Base-by-base conservation (phyloP, 2,888 invertebrate species). In the Pyrochroa serraticornis region DNA sequence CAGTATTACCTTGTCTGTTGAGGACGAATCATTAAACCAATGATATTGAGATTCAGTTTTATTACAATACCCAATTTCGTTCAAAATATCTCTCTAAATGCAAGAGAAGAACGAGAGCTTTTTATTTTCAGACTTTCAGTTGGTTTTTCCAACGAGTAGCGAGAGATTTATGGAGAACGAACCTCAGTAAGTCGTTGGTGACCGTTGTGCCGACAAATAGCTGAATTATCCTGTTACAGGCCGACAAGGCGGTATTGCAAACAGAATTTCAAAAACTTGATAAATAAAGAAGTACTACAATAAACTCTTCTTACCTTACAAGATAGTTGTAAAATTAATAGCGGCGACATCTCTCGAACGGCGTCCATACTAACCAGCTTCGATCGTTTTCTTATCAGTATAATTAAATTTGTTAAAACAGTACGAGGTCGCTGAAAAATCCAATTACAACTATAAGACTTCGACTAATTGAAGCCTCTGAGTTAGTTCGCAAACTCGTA, bases 121-220 rank as follows among this genome's bases (percentile, higher is more conserved):
- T 12, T 9, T 43, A 33, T 43, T 32, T 8, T 31, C n/a, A 31
- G 33, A 7, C 43, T 43, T 31, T 43, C 33, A 33, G 31, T 5
- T 22, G 22, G 22, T 22, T 22, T 22, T 22, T 22, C 22, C 22
- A 22, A 5, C 5, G 22, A 22, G 2, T 2, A 22, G 8, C 6
- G 52, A 45, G 47, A 60, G 63, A 71, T 71, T 69, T 71, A 71
- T 68, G 60, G 63, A 63, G 66, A 64, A 67, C 63, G 64, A 62
- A 55, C 64, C 53, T 56, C 52, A 57, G 63, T 66, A 69, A 66
- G 63, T 67, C 67, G 68, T 67, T 58, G 62, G 65, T 58, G 58
- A 64, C 63, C 66, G 67, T 66, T 59, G 60, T 49, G 69, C 64
- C 66, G 68, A 68, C 71, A 71, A 71, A 70, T 71, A 63, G 70